Percentiles rank a stretch among this genome's conserved stretches.
phyloP scores from a whole-genome alignment of 2,113 vertebrate species.

The Centrocercus urophasianus region DNA sequence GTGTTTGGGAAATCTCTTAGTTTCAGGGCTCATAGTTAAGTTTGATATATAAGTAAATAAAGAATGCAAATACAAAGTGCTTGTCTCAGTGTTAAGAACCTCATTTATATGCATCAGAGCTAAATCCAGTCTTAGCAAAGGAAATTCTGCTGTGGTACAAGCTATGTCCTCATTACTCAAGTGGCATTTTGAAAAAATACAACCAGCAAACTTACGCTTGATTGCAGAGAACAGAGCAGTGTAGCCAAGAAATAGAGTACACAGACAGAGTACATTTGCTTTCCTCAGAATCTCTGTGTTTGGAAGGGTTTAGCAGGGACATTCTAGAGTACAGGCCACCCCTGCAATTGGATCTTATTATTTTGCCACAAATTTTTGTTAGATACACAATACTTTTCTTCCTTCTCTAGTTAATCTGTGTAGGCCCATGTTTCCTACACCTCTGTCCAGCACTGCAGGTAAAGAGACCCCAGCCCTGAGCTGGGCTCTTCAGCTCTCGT shows the following conservation, averaged over 20 bases:
- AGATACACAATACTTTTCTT: not conserved
- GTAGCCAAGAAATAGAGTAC: not conserved
- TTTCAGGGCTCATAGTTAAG: not conserved
- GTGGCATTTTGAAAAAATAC: not conserved
- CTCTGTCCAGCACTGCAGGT: not conserved
- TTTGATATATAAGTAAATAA: constrained; percentile 24
- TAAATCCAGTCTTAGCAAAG: not conserved
- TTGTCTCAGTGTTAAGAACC: not conserved
- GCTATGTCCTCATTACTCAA: not conserved
- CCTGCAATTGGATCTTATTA: not conserved
- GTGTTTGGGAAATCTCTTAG: constrained; percentile 1
- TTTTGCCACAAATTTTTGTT: not conserved
- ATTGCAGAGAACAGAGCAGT: not conserved
- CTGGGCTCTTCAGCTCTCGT: not conserved
- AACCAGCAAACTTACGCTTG: not conserved
- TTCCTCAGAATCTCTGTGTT: not conserved
- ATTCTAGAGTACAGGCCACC: not conserved
- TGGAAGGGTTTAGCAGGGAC: not conserved
- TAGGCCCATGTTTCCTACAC: not conserved
- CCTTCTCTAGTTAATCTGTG: not conserved
- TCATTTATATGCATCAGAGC: not conserved
- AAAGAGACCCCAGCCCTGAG: not conserved
- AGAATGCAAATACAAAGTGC: not conserved
- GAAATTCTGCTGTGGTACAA: not conserved
- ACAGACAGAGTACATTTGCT: not conserved